Evolutionary conservation across 2,113 vertebrate genomes (phyloP).

Genomic region (Macroglossus sobrinus): DNA sequence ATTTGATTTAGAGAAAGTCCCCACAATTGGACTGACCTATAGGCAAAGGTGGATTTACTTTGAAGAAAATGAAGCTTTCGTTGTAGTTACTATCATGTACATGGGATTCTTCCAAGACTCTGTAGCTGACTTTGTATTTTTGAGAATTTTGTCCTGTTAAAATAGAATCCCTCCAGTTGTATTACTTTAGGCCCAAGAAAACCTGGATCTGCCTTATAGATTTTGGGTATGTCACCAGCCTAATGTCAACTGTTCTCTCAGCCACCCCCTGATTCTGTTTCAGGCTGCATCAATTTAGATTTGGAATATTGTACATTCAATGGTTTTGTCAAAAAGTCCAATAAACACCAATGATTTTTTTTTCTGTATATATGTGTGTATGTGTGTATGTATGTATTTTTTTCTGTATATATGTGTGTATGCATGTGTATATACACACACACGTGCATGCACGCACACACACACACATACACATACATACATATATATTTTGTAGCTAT

Average conservation of each 20-base stretch:
- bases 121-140: not conserved
- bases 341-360: not conserved
- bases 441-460: too few relatives aligned
- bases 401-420: not conserved
- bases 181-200: not conserved
- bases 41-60: not conserved
- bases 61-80: not conserved
- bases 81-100: not conserved
- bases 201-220: not conserved
- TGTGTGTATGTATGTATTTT: not conserved
- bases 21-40: not conserved
- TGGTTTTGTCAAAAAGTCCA: constrained; percentile 13
- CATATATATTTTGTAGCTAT: not conserved
- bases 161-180: not conserved
- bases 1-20: not conserved
- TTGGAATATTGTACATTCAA: not conserved
- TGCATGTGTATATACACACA: not conserved
- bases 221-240: not conserved
- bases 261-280: not conserved
- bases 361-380: not conserved
- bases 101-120: not conserved
- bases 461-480: too few relatives aligned
- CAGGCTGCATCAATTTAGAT: not conserved
- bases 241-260: not conserved
- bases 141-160: not conserved